These are phyloP conservation scores for Lithophane socia DNA, from an alignment of 2,888 invertebrate genomes.

Conservation along the genomic window DNA sequence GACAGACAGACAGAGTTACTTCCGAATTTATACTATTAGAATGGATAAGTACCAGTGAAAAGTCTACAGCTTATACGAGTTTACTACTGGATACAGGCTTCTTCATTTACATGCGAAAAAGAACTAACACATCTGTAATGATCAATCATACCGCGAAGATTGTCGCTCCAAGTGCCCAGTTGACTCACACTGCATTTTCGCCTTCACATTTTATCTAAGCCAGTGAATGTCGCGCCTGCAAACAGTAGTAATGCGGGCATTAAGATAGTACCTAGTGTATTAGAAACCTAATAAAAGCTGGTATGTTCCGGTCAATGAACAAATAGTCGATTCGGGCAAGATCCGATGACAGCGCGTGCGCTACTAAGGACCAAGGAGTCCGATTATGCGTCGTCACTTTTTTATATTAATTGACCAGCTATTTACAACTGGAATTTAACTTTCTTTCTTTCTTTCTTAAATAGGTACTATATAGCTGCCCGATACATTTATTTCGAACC, in stretches of 20 bases:
- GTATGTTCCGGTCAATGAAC: constrained; percentile 36
- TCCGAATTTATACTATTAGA: too few species aligned
- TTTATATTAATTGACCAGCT: background rate
- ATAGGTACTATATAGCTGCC: background rate
- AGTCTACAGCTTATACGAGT: background rate
- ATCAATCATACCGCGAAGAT: background rate
- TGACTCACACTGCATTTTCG: background rate
- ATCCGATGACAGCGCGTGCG: constrained; percentile 22
- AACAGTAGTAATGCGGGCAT: constrained; percentile 10
- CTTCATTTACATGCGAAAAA: background rate
- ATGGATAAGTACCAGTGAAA: too few species aligned
- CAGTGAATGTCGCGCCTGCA: background rate
- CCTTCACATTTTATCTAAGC: background rate
- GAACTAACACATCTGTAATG: background rate
- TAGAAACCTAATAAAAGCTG: constrained; percentile 36
- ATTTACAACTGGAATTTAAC: background rate
- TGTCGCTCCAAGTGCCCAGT: background rate
- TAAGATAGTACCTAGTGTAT: constrained; percentile 8
- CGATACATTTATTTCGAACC: background rate
- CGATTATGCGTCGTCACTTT: background rate
- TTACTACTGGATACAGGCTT: background rate
- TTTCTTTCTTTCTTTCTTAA: too few species aligned
- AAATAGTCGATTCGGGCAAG: constrained; percentile 18
- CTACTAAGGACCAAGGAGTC: constrained; percentile 15
- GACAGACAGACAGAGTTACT: too few species aligned